These are phyloP conservation scores for Oryzias celebensis DNA, from an alignment of 2,113 vertebrate genomes.

Conservation along the genomic window DNA sequence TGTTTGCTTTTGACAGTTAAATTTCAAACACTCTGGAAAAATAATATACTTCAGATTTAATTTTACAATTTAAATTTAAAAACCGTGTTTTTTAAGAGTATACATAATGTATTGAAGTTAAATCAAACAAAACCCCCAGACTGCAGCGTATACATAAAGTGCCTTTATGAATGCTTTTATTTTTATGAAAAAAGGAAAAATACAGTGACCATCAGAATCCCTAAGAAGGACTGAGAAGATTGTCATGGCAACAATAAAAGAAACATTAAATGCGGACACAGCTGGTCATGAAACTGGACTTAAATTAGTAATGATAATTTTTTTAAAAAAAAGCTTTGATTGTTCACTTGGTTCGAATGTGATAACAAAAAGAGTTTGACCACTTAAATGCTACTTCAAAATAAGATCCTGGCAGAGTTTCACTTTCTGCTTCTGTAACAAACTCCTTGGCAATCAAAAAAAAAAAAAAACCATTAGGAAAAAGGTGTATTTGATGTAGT, in stretches of 20 bases:
- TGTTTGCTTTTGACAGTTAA: no score
- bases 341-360: slow-evolving; percentile 3
- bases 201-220: slow-evolving; percentile 63
- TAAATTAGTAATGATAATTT: slow-evolving; percentile 1
- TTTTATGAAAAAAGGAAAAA: slow-evolving; percentile 64
- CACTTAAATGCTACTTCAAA: slow-evolving; percentile 10
- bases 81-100: no score
- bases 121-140: slow-evolving; percentile 18
- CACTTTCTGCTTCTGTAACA: slow-evolving; percentile 15
- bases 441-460: slow-evolving; percentile 54
- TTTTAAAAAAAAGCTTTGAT: no score
- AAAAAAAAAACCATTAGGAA: slow-evolving; percentile 22
- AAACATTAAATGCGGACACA: slow-evolving; percentile 24
- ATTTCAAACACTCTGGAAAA: no score
- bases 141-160: slow-evolving; percentile 66
- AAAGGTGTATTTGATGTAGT: neutral
- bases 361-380: slow-evolving; percentile 3
- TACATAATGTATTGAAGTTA: no score
- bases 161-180: slow-evolving; percentile 73
- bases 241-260: slow-evolving; percentile 66
- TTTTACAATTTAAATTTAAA: no score
- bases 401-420: slow-evolving; percentile 35
- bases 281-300: slow-evolving; percentile 10
- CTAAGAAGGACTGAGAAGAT: slow-evolving; percentile 54
- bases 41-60: no score